Percentiles rank a stretch among this genome's conserved stretches.
Evolutionary conservation across 1,140 invertebrate species (phyloP).

Genomic region (Potamilus streckersoni): DNA sequence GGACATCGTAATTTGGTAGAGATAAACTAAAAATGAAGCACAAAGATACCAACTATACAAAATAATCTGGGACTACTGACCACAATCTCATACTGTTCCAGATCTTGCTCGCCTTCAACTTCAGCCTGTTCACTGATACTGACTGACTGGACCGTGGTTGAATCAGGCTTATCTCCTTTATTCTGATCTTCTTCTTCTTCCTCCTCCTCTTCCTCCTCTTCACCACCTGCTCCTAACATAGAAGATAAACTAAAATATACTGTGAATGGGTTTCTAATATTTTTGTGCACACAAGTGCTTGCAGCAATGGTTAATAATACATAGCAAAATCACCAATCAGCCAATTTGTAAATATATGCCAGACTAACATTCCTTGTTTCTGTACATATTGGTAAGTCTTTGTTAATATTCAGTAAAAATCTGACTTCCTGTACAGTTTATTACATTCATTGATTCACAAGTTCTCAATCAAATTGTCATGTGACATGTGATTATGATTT

Average conservation of each 20-base stretch:
- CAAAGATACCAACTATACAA: background rate
- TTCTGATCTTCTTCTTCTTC: conserved; percentile 44
- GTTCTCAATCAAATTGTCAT: no score
- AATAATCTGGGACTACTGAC: conserved; percentile 33
- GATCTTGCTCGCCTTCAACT: conserved; percentile 36
- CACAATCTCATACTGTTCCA: conserved; percentile 59
- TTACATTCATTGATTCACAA: no score
- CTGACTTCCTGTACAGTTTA: no score
- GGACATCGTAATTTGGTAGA: no score
- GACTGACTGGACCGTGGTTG: conserved; percentile 29
- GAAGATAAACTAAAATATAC: background rate
- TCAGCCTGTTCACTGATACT: conserved; percentile 34
- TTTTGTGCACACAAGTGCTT: background rate
- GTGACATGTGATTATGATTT: no score
- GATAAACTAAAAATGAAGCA: background rate
- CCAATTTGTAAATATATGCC: no score
- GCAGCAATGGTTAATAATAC: background rate
- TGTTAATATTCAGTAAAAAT: no score
- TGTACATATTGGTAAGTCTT: no score
- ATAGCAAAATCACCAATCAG: no score
- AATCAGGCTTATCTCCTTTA: conserved; percentile 40
- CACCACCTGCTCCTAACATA: conserved; percentile 34
- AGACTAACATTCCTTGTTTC: no score
- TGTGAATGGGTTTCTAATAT: background rate
- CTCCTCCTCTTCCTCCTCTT: conserved; percentile 46